These are phyloP conservation scores for Tolypeutes matacus DNA, from an alignment of 2,797 vertebrate species.

Conservation along the genomic window DNA sequence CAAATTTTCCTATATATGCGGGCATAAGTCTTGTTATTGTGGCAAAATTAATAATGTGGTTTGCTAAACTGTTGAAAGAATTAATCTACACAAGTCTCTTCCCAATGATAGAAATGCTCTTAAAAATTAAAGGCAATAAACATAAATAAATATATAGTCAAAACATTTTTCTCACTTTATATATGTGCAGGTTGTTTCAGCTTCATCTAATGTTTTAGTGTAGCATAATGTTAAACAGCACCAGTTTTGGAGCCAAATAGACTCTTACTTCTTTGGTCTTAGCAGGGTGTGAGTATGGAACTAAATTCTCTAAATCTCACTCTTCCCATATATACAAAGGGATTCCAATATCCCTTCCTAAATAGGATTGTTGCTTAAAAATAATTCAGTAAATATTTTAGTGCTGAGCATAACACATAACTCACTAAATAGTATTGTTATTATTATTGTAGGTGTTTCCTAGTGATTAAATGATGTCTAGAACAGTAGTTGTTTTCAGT, in stretches of 20 bases:
- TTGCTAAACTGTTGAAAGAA: background rate
- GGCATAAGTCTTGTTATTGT: background rate
- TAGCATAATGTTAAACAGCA: background rate
- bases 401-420: background rate
- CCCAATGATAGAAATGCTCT: background rate
- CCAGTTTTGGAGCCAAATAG: background rate
- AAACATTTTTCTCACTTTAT: background rate
- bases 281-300: background rate
- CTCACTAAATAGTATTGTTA: background rate
- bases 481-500: background rate
- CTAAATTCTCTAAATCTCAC: background rate
- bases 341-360: background rate
- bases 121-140: background rate
- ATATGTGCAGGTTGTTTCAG: background rate
- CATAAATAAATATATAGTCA: background rate
- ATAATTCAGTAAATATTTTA: background rate
- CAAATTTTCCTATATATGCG: background rate
- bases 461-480: background rate
- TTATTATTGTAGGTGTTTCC: background rate
- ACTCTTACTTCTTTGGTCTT: background rate
- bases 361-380: background rate
- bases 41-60: background rate
- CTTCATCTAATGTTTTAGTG: background rate
- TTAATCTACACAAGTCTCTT: background rate
- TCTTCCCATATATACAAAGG: background rate